A percentile compares a stretch with the other conserved stretches of the same genome.
These are phyloP conservation scores for Xylocopa sonorina DNA, from an alignment of 1,140 invertebrate genomes.

Conservation along the genomic window DNA sequence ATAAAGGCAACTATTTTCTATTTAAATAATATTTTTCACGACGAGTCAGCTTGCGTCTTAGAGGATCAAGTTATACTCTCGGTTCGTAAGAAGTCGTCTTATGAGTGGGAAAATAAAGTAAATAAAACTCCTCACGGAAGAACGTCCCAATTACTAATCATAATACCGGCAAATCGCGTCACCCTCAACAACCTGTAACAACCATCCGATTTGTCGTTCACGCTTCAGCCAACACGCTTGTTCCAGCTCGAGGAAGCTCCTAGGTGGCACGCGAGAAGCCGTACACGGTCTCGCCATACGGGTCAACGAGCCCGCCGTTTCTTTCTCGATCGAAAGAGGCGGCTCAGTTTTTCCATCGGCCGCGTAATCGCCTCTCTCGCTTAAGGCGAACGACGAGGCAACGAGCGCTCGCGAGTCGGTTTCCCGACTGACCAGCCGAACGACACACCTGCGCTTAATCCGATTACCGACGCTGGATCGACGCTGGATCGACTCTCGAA, in stretches of 20 bases:
- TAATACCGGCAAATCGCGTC: neutral
- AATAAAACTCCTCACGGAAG: too few species aligned
- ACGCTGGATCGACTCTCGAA: slow-evolving; percentile 40
- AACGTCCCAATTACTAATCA: too few species aligned
- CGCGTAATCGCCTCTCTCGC: slow-evolving; percentile 20
- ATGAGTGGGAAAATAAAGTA: too few species aligned
- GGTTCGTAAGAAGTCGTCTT: too few species aligned
- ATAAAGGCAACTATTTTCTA: too few species aligned
- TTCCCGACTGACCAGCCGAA: neutral
- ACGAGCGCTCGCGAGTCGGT: slow-evolving; percentile 39
- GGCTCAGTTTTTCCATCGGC: slow-evolving; percentile 21
- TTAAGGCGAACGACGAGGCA: neutral
- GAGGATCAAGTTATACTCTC: too few species aligned
- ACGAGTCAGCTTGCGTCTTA: too few species aligned
- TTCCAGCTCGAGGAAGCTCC: neutral
- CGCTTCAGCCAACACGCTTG: neutral
- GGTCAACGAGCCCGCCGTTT: slow-evolving; percentile 34
- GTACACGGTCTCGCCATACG: slow-evolving; percentile 13
- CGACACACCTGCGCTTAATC: slow-evolving; percentile 59
- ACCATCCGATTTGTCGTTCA: neutral
- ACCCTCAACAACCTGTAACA: neutral
- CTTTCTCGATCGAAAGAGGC: slow-evolving; percentile 18
- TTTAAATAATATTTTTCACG: too few species aligned
- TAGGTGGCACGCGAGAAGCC: slow-evolving; percentile 24
- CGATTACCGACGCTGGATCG: slow-evolving; percentile 53